Evolutionary conservation across 2,797 vertebrate species (phyloP).

Genomic region (Trematomus bernacchii): DNA sequence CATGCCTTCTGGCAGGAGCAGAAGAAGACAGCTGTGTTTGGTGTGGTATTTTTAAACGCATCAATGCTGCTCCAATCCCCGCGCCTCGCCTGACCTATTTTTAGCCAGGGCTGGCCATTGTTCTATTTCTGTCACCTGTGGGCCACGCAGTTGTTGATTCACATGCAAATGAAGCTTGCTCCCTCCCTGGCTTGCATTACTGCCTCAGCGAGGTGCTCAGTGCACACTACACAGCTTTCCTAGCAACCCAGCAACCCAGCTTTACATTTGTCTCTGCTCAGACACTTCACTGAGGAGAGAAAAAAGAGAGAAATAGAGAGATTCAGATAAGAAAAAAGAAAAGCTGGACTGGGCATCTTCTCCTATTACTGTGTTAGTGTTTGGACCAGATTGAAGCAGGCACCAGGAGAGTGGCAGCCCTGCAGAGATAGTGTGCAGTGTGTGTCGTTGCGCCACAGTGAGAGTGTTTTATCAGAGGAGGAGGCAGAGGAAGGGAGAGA

Average conservation of each 20-base stretch:
- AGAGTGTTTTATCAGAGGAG: conserved; percentile 67
- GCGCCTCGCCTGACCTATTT: conserved; percentile 99
- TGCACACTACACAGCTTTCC: conserved; percentile 70
- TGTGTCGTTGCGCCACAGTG: conserved; percentile 61
- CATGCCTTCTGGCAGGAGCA: conserved; percentile 88
- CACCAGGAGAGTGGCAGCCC: conserved; percentile 52
- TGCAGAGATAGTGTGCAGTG: conserved; percentile 59
- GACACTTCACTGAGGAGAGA: conserved; percentile 69
- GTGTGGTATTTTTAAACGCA: conserved; percentile 99
- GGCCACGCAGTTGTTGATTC: conserved; percentile 98
- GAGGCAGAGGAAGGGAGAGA: conserved; percentile 72
- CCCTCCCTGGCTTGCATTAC: conserved; percentile 87
- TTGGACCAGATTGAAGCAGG: conserved; percentile 61
- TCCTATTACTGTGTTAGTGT: conserved; percentile 58
- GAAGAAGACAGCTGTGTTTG: conserved; percentile 99
- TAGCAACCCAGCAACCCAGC: conserved; percentile 74
- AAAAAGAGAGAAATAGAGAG: conserved; percentile 56
- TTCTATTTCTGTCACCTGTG: conserved; percentile 99
- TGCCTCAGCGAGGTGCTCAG: conserved; percentile 77
- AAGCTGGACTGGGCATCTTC: conserved; percentile 49
- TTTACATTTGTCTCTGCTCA: conserved; percentile 60
- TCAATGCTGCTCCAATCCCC: conserved; percentile 99
- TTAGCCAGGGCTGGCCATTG: conserved; percentile 99
- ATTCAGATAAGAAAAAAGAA: conserved; percentile 54
- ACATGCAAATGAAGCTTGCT: conserved; percentile 96